Percentiles rank a stretch among this genome's conserved stretches.
Conservation (phyloP, 1,140 invertebrate species). For the Microplitis demolitor region DNA sequence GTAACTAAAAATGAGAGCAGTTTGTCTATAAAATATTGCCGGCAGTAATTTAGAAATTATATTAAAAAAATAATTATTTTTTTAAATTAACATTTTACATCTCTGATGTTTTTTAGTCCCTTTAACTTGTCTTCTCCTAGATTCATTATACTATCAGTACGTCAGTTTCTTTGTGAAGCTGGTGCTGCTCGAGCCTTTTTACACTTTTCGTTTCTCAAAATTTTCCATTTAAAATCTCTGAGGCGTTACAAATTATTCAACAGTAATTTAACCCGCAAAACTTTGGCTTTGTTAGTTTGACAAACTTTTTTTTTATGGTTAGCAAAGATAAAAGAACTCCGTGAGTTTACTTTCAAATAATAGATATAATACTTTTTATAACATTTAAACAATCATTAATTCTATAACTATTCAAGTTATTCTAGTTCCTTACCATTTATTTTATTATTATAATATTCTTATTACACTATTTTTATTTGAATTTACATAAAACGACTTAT, state of each 20-base stretch:
- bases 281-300: constrained; percentile 1
- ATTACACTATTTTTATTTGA: too few species aligned
- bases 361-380: too few species aligned
- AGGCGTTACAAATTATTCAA: constrained; percentile 11
- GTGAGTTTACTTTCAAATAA: not conserved
- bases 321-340: not conserved
- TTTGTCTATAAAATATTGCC: too few species aligned
- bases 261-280: constrained; percentile 3
- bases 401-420: too few species aligned
- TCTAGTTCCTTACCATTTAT: too few species aligned
- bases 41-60: too few species aligned
- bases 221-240: constrained; percentile 3
- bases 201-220: not conserved
- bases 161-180: not conserved
- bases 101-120: not conserved
- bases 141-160: not conserved
- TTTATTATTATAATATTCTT: too few species aligned
- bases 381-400: too few species aligned
- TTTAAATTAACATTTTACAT: not conserved
- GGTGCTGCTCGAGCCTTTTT: not conserved
- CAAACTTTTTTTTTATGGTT: not conserved
- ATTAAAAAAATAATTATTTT: too few species aligned
- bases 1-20: too few species aligned
- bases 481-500: too few species aligned
- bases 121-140: not conserved